phyloP scores from a whole-genome alignment of 2,888 invertebrate genomes.

The Blastobasis adustella region DNA sequence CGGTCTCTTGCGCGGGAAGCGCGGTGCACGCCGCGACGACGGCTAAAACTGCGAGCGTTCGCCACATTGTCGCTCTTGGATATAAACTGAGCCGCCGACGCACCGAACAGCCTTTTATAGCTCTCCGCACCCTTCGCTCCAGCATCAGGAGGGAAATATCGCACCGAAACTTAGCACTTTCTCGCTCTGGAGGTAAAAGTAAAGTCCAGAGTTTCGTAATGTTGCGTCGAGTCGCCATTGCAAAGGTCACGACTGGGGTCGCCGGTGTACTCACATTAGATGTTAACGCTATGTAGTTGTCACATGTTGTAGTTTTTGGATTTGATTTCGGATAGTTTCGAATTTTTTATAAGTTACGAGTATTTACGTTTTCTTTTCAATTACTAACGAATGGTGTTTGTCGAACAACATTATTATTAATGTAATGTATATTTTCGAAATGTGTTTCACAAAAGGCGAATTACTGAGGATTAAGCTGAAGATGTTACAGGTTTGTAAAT shows the following conservation, averaged over 20 bases:
- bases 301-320: neutral
- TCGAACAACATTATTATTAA: neutral
- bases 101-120: conserved; percentile 51
- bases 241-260: conserved; percentile 38
- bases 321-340: neutral
- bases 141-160: conserved; percentile 38
- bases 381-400: neutral
- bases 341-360: neutral
- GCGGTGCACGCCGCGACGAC: conserved; percentile 73
- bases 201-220: conserved; percentile 63
- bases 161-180: conserved; percentile 52
- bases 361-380: neutral
- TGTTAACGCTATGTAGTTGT: neutral
- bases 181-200: conserved; percentile 68
- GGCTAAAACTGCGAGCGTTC: conserved; percentile 45
- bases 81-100: conserved; percentile 52
- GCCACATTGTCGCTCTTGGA: conserved; percentile 53
- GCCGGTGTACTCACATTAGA: neutral
- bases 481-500: too few relatives aligned
- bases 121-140: conserved; percentile 46
- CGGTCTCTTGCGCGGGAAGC: conserved; percentile 82
- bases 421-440: neutral
- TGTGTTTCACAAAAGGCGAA: neutral
- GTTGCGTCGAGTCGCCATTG: conserved; percentile 39
- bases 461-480: too few relatives aligned